These are phyloP conservation scores for Brachyptera risi DNA, from an alignment of 2,888 invertebrate genomes.

Conservation along the genomic window DNA sequence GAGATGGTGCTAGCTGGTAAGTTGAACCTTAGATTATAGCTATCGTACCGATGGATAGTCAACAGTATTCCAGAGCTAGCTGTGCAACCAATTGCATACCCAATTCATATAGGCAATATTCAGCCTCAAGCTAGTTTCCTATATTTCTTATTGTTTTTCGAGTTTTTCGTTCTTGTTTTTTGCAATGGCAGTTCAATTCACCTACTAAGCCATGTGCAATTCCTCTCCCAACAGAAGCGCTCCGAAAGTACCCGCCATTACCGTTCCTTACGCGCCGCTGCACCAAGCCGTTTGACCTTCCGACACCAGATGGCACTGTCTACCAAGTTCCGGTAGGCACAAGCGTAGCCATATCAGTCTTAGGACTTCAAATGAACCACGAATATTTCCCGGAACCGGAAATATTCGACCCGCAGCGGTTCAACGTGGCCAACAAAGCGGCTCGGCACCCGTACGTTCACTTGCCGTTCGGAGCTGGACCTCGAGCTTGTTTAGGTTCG, in stretches of 20 bases:
- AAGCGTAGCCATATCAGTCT: background rate
- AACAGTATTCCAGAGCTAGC: too few relatives aligned
- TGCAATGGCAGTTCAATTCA: too few relatives aligned
- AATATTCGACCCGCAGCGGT: background rate
- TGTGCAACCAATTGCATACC: too few relatives aligned
- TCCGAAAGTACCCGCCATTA: background rate
- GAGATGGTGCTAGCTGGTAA: too few relatives aligned
- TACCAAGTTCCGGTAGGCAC: background rate
- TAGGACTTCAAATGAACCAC: background rate
- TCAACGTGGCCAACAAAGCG: background rate
- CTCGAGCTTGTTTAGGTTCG: background rate
- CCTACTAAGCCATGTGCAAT: too few relatives aligned
- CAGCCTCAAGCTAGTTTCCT: too few relatives aligned
- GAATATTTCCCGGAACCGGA: background rate
- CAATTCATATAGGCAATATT: too few relatives aligned
- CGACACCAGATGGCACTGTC: background rate
- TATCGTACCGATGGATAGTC: too few relatives aligned
- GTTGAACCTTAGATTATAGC: too few relatives aligned
- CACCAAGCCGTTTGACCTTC: background rate
- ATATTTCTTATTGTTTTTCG: too few relatives aligned
- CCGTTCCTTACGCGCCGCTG: background rate
- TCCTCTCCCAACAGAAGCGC: too few relatives aligned
- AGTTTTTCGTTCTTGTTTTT: too few relatives aligned
- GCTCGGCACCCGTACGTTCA: background rate
- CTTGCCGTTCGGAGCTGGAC: background rate